A percentile compares a stretch with the other conserved stretches of the same genome.
phyloP scores from a whole-genome alignment of 2,888 invertebrate species.

The Mimumesa dahlbomi region DNA sequence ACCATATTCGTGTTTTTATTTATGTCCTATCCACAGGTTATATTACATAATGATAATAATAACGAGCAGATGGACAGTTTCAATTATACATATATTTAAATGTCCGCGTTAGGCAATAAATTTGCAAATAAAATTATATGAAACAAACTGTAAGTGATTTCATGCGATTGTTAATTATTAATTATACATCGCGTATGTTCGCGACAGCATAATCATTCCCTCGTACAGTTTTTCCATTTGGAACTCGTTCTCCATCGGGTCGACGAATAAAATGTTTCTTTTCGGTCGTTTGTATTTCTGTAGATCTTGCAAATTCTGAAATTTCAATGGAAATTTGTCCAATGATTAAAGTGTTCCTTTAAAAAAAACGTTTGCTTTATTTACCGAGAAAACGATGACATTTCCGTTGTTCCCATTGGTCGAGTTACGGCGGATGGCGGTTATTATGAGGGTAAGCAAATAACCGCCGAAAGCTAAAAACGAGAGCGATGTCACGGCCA shows the following conservation, averaged over 20 bases:
- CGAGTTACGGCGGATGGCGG: slow-evolving; percentile 86
- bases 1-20: too few relatives aligned
- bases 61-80: neutral
- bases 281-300: slow-evolving; percentile 73
- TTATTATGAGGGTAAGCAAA: slow-evolving; percentile 88
- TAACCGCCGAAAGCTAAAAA: slow-evolving; percentile 94
- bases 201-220: slow-evolving; percentile 76
- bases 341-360: too few relatives aligned
- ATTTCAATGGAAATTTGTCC: too few relatives aligned
- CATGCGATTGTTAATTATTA: slow-evolving; percentile 1
- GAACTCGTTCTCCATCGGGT: slow-evolving; percentile 70
- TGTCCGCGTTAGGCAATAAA: neutral
- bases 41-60: too few relatives aligned
- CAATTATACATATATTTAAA: neutral
- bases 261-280: slow-evolving; percentile 58
- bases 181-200: slow-evolving; percentile 65
- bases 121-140: too few relatives aligned
- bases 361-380: neutral
- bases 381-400: slow-evolving; percentile 77
- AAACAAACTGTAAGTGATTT: neutral
- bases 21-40: too few relatives aligned
- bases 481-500: slow-evolving; percentile 89
- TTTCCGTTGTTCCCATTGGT: slow-evolving; percentile 67
- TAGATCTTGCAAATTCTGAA: slow-evolving; percentile 56
- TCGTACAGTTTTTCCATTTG: slow-evolving; percentile 72